phyloP scores from a whole-genome alignment of 2,888 invertebrate genomes.

The Drosophila mulleri region DNA sequence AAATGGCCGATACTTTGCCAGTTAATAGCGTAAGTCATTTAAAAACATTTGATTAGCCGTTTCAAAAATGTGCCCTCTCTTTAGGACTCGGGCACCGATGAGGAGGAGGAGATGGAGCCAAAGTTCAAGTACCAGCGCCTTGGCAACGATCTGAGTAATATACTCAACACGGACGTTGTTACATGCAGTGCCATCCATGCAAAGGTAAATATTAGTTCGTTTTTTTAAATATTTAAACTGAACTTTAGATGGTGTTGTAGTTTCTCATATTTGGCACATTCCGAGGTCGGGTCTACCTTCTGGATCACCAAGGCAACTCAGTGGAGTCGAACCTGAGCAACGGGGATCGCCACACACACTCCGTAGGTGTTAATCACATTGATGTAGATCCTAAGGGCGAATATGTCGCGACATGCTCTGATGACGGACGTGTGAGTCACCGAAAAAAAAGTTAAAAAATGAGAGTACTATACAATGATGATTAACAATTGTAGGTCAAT shows the following conservation, averaged over 20 bases:
- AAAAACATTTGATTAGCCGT: too few species aligned
- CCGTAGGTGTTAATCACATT: constrained; percentile 96
- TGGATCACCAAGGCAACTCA: constrained; percentile 96
- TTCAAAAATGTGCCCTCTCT: not conserved
- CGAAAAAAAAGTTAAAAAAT: not conserved
- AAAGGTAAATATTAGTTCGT: constrained; percentile 87
- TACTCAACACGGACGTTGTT: constrained; percentile 92
- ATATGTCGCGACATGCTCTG: constrained; percentile 96
- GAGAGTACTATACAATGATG: not conserved
- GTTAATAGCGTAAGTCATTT: constrained; percentile 39
- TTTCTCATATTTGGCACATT: constrained; percentile 97
- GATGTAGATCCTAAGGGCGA: constrained; percentile 98
- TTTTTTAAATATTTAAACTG: not conserved
- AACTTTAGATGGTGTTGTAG: constrained; percentile 83
- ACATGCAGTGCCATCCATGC: constrained; percentile 97
- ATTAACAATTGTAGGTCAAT: constrained; percentile 86
- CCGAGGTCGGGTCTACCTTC: constrained; percentile 94
- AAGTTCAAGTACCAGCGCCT: constrained; percentile 96
- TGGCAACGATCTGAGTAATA: constrained; percentile 93
- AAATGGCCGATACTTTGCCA: constrained; percentile 48
- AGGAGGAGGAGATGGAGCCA: constrained; percentile 90
- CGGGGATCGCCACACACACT: constrained; percentile 88
- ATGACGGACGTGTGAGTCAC: constrained; percentile 91
- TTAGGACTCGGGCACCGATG: constrained; percentile 77
- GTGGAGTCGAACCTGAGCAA: constrained; percentile 86